Base-by-base conservation (phyloP, 2,888 invertebrate genomes). In the Antheraea assamensis region DNA sequence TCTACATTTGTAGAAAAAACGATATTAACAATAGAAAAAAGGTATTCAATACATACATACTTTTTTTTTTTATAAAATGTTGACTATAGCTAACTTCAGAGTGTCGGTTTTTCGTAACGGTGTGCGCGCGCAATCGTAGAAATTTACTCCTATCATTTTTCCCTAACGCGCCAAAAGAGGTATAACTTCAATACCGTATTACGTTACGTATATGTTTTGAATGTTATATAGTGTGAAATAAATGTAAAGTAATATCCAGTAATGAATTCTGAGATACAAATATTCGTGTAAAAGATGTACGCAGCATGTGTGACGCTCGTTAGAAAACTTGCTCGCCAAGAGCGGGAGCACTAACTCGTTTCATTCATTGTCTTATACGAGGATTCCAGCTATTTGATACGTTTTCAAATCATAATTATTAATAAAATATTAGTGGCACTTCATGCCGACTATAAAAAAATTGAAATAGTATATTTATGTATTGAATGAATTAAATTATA, bases 271-370 rank as follows among this genome's bases (percentile, higher is more conserved):
- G 68, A 68, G 35, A 68, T 35, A 68, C 81, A 85, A 84, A 84
- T 85, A 86, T 83, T 83, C 83, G 81, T 81, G 81, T 79, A 79
- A 82, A 85, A 86, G 82, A 84, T 82, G 84, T 82, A 83, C 82
- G 82, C 83, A 83, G 81, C 87, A 87, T 84, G 82, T 87, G 87
- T 86, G 85, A 85, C 85, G 86, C 85, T 89, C 88, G 89, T 89
- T 89, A 89, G 87, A 90, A 89, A 89, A 89, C 89, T 90, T 88
- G 83, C 85, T 85, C 83, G 84, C 85, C 85, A 84, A 85, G 87
- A 83, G 85, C 83, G 85, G 86, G 87, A 78, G 86, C 82, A 84
- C 88, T 88, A 86, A 87, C 88, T 87, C 85, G 84, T 88, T 89
- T 89, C 87, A 89, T 89, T 89, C 88, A 86, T 86, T 86, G 85